Conservation (phyloP, 2,113 vertebrate species). For the Nesogale talazaci region DNA sequence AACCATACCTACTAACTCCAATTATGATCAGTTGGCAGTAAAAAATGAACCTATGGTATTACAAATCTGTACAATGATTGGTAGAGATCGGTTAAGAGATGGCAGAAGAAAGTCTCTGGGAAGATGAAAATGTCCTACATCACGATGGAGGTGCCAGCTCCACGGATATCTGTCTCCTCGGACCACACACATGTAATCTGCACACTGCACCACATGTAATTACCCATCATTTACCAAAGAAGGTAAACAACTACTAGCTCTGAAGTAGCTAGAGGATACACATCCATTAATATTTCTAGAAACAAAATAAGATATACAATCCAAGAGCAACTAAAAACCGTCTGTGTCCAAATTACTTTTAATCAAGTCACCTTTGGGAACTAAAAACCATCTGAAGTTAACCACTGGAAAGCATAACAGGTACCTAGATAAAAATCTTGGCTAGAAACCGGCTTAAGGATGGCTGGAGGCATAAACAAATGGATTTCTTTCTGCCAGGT, state of each 20-base stretch:
- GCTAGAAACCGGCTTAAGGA: conserved; percentile 68
- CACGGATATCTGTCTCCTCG: background rate
- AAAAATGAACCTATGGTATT: background rate
- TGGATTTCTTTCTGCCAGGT: conserved; percentile 53
- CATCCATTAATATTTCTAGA: background rate
- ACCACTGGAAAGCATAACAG: conserved; percentile 46
- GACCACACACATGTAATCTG: background rate
- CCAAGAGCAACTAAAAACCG: conserved; percentile 11
- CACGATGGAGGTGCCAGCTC: background rate
- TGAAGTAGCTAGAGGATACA: background rate
- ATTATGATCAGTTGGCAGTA: background rate
- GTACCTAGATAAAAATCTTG: conserved; percentile 66
- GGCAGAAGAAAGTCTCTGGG: background rate
- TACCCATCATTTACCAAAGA: background rate
- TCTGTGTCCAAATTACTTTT: conserved; percentile 55
- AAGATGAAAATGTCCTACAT: background rate
- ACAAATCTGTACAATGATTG: background rate
- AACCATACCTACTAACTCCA: background rate
- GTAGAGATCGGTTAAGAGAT: background rate
- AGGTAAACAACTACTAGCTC: background rate
- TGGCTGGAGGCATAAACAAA: conserved; percentile 77
- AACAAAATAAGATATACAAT: conserved; percentile 33
- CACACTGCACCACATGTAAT: background rate
- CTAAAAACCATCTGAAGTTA: conserved; percentile 58
- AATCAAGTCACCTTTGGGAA: conserved; percentile 51